These are phyloP conservation scores for Falco biarmicus DNA, from an alignment of 2,797 vertebrate genomes.

Conservation along the genomic window DNA sequence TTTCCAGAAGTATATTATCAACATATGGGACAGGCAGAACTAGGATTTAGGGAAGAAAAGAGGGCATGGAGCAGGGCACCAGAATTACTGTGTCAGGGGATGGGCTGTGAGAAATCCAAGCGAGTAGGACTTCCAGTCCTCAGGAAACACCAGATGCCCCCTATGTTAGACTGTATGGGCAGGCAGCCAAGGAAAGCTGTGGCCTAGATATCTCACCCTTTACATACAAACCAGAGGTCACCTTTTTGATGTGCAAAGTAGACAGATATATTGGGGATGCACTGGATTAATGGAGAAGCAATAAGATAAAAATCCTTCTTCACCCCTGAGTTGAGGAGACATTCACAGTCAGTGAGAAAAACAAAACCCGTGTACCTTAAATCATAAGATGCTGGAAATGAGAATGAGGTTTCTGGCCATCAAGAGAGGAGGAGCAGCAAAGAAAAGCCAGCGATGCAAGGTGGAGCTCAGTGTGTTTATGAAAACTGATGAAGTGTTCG, in stretches of 20 bases:
- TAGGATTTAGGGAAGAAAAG: not conserved
- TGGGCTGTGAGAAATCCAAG: not conserved
- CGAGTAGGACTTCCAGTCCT: not conserved
- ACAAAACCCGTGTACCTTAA: rapidly evolving
- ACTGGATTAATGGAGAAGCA: not conserved
- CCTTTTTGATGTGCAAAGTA: not conserved
- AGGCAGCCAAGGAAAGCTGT: not conserved
- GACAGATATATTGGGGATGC: not conserved
- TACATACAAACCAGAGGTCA: not conserved
- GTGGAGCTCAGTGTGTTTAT: not conserved
- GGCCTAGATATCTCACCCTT: not conserved
- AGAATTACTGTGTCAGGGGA: not conserved
- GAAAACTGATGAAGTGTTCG: not conserved
- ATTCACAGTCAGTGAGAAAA: not conserved
- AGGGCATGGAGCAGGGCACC: not conserved
- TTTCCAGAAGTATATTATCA: not conserved
- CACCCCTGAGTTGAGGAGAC: not conserved
- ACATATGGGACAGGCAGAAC: not conserved
- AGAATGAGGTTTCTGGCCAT: not conserved
- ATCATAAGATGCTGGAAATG: not conserved
- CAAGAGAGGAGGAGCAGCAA: not conserved
- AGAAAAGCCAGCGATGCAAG: not conserved
- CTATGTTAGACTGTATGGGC: not conserved
- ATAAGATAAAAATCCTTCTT: not conserved
- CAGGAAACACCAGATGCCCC: not conserved